Conservation (phyloP, 2,113 vertebrate species). For the Onychorhynchus coronatus region DNA sequence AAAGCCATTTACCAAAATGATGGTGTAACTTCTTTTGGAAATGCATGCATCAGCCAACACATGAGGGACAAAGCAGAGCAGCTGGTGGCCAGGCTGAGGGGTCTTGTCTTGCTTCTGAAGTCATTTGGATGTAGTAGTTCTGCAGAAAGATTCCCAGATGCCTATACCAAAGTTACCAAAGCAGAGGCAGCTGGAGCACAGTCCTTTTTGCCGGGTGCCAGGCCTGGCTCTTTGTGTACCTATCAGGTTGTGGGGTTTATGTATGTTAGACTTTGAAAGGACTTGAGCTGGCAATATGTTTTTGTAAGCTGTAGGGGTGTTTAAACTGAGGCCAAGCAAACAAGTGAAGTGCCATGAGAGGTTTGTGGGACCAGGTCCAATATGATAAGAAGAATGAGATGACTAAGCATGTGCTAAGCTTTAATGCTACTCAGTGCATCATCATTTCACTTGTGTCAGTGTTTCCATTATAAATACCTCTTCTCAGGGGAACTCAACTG, state of each 20-base stretch:
- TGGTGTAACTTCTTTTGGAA: background rate
- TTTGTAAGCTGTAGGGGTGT: background rate
- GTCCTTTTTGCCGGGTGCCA: background rate
- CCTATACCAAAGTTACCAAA: background rate
- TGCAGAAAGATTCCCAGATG: background rate
- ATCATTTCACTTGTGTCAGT: slow-evolving; percentile 34
- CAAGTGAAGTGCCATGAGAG: background rate
- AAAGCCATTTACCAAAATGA: background rate
- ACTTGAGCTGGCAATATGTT: background rate
- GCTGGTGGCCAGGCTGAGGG: background rate
- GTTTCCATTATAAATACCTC: slow-evolving; percentile 47
- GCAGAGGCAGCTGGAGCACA: background rate
- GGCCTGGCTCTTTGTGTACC: background rate
- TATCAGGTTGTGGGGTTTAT: background rate
- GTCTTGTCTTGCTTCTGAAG: background rate
- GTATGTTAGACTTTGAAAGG: background rate
- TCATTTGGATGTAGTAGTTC: background rate
- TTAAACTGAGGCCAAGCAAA: background rate
- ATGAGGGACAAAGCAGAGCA: background rate
- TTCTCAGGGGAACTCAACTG: slow-evolving; percentile 36
- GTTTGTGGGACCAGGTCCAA: background rate
- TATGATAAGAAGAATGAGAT: slow-evolving; percentile 22
- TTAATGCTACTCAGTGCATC: background rate
- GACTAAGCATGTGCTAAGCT: slow-evolving; percentile 13
- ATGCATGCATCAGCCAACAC: background rate